A percentile compares a stretch with the other conserved stretches of the same genome.
Evolutionary conservation across 1,140 invertebrate species (phyloP).

Genomic region (Ctenoplectra terminalis): DNA sequence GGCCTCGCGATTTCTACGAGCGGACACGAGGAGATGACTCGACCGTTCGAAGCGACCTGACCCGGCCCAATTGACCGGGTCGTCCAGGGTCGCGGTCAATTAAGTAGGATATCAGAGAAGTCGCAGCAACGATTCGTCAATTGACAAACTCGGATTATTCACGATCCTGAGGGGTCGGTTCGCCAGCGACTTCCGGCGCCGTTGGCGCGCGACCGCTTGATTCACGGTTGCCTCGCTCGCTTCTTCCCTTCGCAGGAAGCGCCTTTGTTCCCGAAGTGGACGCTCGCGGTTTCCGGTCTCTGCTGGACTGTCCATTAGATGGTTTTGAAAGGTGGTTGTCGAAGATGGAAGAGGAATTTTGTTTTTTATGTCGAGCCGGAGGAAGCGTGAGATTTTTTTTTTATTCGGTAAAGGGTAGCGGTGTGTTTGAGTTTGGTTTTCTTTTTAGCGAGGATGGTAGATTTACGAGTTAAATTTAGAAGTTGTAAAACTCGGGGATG

Average conservation of each 20-base stretch:
- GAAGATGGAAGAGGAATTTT: neutral
- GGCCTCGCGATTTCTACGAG: slow-evolving; percentile 52
- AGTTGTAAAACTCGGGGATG: no score
- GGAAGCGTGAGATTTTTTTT: no score
- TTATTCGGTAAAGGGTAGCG: no score
- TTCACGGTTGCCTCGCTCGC: neutral
- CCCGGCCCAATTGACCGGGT: slow-evolving; percentile 48
- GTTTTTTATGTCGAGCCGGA: neutral
- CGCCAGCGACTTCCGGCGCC: slow-evolving; percentile 6
- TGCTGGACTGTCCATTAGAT: neutral
- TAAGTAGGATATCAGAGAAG: slow-evolving; percentile 34
- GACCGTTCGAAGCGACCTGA: neutral
- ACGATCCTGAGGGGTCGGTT: neutral
- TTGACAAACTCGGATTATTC: slow-evolving; percentile 38
- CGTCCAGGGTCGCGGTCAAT: slow-evolving; percentile 53
- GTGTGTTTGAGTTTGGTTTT: neutral
- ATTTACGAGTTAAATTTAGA: no score
- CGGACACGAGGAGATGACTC: slow-evolving; percentile 36
- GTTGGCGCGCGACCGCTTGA: slow-evolving; percentile 16
- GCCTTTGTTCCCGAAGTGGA: neutral
- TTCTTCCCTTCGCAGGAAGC: slow-evolving; percentile 9
- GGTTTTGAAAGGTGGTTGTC: neutral
- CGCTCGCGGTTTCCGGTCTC: slow-evolving; percentile 6
- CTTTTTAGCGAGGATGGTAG: neutral
- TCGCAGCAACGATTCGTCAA: slow-evolving; percentile 48